phyloP scores from a whole-genome alignment of 2,888 invertebrate species.

The Heteromurus nitidus region DNA sequence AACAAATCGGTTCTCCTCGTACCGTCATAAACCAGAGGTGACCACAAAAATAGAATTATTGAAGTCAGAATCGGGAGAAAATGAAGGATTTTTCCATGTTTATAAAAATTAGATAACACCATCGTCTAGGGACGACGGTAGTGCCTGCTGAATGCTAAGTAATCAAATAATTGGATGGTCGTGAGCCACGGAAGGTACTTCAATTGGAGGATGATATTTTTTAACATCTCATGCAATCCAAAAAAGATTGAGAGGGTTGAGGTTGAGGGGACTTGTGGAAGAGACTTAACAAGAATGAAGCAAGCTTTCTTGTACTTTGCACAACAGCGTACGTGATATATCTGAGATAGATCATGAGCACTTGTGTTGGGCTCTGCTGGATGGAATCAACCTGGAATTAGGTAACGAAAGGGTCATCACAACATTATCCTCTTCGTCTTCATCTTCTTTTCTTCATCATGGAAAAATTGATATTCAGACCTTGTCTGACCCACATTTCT shows the following conservation, averaged over 20 bases:
- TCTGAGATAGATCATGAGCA: not conserved
- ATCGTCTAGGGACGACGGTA: conserved; percentile 3
- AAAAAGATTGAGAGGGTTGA: not conserved
- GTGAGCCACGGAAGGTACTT: conserved; percentile 51
- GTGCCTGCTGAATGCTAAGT: conserved; percentile 39
- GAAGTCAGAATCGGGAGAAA: conserved; percentile 32
- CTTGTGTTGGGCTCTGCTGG: not conserved
- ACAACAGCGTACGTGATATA: conserved; percentile 31
- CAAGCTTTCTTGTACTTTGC: conserved; percentile 47
- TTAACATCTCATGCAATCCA: no score
- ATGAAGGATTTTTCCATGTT: conserved; percentile 32
- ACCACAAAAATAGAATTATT: conserved; percentile 48
- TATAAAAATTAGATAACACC: conserved; percentile 28
- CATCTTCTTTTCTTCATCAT: not conserved
- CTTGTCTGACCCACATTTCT: conserved; percentile 58
- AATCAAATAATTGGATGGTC: conserved; percentile 55
- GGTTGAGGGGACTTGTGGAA: conserved; percentile 14
- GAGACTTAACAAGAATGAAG: conserved; percentile 22
- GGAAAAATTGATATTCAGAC: conserved; percentile 39
- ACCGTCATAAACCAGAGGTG: not conserved
- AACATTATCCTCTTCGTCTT: not conserved
- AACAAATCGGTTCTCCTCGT: not conserved
- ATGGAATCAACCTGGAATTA: conserved; percentile 1
- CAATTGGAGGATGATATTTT: not conserved
- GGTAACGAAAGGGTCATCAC: not conserved